Evolutionary conservation across 1,140 invertebrate genomes (phyloP), one percentile per base, ranked within the genome.

Genomic region (Acromyrmex charruanus): DNA sequence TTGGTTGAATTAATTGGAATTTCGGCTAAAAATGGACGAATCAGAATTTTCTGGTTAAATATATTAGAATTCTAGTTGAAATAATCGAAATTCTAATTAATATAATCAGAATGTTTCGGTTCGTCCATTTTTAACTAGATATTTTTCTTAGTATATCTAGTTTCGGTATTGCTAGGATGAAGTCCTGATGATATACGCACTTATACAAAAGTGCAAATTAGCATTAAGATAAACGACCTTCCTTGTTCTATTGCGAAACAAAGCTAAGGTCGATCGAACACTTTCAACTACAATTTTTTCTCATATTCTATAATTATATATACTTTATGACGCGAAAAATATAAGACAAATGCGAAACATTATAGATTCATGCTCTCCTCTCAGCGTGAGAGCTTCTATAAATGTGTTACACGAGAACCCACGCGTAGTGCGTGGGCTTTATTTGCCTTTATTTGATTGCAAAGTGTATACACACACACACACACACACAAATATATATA

Each of bases 261-360:
- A 90, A 79, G 79, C 72, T 90, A 90, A 91, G 89, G 88, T 88
- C 72, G 55, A 80, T 90, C 77, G 77, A 88, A 90, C 86, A 10
- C n/a, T 59, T 72, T 89, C 25, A 28, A 61, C 53, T 72, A 63
- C 28, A 44, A 63, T 63, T 74, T 77, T 3, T 16, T 39, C 14
- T 58, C 10, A 7, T 16, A 25, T 74, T 71, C n/a, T 5, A n/a
- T 39, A 71, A 74, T 59, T 21, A 16, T 12, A 16, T n/a, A 7
- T 3, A 35, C 39, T 12, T 12, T 44, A 0, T 66, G 53, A 75
- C 53, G 16, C 31, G 14, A 74, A 35, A 55, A 35, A 55, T 39
- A 14, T 21, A 53, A 72, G 14, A 28, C 35, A 66, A 51, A 18
- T 51, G 28, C 14, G 28, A 18, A 35, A 53, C 44, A 9, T 51